Conservation (phyloP, 2,113 vertebrate genomes). For the Zapus hudsonius region DNA sequence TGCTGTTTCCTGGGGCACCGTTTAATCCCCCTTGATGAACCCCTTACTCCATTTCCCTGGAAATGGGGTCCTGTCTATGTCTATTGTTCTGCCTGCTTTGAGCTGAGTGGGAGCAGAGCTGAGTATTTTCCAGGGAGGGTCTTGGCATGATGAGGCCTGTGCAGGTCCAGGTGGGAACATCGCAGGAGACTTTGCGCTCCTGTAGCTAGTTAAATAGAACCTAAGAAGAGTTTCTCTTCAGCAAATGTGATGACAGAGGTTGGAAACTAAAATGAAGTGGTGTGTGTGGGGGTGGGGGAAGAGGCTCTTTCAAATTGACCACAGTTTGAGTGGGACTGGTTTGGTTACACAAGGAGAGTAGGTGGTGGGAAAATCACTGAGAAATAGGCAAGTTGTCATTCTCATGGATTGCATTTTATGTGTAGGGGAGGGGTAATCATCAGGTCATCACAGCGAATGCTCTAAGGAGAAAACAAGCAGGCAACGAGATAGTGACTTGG, state of each 20-base stretch:
- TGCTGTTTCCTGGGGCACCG: not conserved
- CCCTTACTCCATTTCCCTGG: not conserved
- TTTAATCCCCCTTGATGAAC: not conserved
- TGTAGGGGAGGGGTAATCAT: not conserved
- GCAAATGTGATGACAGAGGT: not conserved
- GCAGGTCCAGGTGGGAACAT: not conserved
- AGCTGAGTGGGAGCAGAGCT: not conserved
- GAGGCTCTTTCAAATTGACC: too few species aligned
- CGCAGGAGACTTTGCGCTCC: not conserved
- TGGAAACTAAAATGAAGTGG: not conserved
- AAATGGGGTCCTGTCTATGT: not conserved
- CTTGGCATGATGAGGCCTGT: not conserved
- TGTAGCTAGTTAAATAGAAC: not conserved
- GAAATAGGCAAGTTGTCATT: not conserved
- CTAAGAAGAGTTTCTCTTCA: not conserved
- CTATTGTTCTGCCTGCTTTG: not conserved
- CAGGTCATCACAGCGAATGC: not conserved
- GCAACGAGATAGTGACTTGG: not conserved
- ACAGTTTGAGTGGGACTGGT: not conserved
- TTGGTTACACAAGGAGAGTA: not conserved
- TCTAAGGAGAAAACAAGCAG: constrained; percentile 19
- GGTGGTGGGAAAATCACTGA: not conserved
- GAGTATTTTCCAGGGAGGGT: not conserved
- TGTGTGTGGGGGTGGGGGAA: too few species aligned
- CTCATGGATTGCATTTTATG: not conserved